Conservation (phyloP, 2,113 vertebrate genomes). For the Solea solea region DNA sequence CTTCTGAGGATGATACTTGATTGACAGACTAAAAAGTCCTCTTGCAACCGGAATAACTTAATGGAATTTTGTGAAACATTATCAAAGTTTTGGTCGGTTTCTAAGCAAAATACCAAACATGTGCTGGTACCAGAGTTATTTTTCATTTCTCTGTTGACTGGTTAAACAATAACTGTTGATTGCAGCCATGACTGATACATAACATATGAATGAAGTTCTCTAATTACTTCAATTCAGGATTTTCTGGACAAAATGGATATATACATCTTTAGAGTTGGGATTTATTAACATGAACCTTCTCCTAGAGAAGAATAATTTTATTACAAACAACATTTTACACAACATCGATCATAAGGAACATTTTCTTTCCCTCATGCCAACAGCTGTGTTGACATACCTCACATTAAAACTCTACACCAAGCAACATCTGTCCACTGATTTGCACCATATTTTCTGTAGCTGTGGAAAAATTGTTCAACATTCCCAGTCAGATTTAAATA, state of each 20-base stretch:
- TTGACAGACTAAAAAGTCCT: not conserved
- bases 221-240: not conserved
- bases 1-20: not conserved
- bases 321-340: constrained; percentile 26
- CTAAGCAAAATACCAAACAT: not conserved
- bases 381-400: constrained; percentile 7
- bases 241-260: not conserved
- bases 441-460: constrained; percentile 18
- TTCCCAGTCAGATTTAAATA: constrained; percentile 11
- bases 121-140: not conserved
- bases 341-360: not conserved
- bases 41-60: not conserved
- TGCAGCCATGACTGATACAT: not conserved
- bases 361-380: constrained; percentile 1
- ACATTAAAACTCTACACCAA: not conserved
- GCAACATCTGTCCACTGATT: constrained; percentile 9
- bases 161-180: not conserved
- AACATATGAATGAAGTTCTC: not conserved
- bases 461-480: constrained; percentile 12
- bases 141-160: constrained; percentile 2
- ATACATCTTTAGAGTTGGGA: constrained; percentile 6
- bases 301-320: constrained; percentile 85
- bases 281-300: constrained; percentile 80
- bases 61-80: not conserved
- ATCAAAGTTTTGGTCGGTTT: not conserved